phyloP scores from a whole-genome alignment of 2,888 invertebrate species.

The Harpalus rufipes region DNA sequence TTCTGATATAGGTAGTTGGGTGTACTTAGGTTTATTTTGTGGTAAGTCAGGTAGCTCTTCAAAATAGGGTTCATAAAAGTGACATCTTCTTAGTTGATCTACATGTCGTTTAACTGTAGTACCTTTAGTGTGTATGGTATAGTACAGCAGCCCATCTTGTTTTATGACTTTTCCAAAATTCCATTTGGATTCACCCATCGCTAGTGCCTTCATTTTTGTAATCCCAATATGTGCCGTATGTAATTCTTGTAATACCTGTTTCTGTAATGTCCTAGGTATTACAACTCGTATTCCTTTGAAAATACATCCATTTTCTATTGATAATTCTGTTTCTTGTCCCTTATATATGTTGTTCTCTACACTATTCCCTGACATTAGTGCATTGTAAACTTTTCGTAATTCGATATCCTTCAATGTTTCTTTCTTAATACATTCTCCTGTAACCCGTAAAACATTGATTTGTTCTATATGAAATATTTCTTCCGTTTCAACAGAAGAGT shows the following conservation, averaged over 20 bases:
- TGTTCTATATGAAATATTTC: slow-evolving; percentile 16
- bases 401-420: neutral
- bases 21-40: too few relatives aligned
- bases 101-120: too few relatives aligned
- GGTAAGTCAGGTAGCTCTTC: too few relatives aligned
- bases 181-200: neutral
- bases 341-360: slow-evolving; percentile 29
- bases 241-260: slow-evolving; percentile 59
- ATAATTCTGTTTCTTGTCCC: slow-evolving; percentile 6
- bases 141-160: too few relatives aligned
- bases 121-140: too few relatives aligned
- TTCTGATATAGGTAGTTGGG: too few relatives aligned
- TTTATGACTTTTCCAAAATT: too few relatives aligned
- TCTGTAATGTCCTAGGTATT: slow-evolving; percentile 37
- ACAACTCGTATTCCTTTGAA: slow-evolving; percentile 54
- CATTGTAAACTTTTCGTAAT: slow-evolving; percentile 10
- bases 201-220: slow-evolving; percentile 67
- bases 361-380: neutral
- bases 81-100: too few relatives aligned
- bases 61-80: too few relatives aligned
- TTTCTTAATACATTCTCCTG: slow-evolving; percentile 10
- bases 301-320: slow-evolving; percentile 66
- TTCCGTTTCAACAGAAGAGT: neutral
- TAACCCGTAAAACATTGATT: slow-evolving; percentile 15
- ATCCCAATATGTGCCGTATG: slow-evolving; percentile 66